Evolutionary conservation across 2,113 vertebrate genomes (phyloP).

Genomic region (Origma solitaria): DNA sequence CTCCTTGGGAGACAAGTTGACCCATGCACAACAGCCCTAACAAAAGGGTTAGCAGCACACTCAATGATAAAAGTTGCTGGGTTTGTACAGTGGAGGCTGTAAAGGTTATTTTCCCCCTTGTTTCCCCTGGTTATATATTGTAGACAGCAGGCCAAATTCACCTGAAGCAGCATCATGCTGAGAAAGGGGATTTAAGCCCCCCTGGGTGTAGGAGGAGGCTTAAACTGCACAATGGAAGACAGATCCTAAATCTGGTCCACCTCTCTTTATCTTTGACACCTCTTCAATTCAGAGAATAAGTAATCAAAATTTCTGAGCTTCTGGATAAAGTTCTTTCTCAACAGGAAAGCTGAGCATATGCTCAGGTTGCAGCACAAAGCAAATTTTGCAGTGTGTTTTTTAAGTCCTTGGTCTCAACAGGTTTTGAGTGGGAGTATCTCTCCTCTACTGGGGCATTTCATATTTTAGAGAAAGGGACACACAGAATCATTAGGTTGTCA

Average conservation of each 20-base stretch:
- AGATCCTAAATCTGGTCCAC: background rate
- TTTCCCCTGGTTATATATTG: background rate
- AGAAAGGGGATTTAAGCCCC: conserved; percentile 11
- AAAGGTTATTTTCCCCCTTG: conserved; percentile 9
- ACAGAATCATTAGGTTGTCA: background rate
- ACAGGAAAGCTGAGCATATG: background rate
- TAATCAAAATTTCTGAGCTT: background rate
- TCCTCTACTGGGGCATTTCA: background rate
- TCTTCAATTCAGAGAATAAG: background rate
- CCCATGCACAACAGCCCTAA: background rate
- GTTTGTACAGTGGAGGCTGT: background rate
- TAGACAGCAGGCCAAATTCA: background rate
- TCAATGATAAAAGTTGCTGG: background rate
- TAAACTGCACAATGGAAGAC: background rate
- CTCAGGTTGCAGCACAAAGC: background rate
- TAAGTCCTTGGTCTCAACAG: background rate
- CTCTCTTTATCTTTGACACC: background rate
- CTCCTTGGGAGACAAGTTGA: background rate
- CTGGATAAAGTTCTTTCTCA: background rate
- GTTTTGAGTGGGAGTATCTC: background rate
- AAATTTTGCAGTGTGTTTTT: background rate
- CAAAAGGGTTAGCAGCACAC: conserved; percentile 4
- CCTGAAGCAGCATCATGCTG: background rate
- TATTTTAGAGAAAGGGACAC: background rate
- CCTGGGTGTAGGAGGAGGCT: background rate